phyloP scores from a whole-genome alignment of 64 coral and sea anemone species.

The Porites lutea region DNA sequence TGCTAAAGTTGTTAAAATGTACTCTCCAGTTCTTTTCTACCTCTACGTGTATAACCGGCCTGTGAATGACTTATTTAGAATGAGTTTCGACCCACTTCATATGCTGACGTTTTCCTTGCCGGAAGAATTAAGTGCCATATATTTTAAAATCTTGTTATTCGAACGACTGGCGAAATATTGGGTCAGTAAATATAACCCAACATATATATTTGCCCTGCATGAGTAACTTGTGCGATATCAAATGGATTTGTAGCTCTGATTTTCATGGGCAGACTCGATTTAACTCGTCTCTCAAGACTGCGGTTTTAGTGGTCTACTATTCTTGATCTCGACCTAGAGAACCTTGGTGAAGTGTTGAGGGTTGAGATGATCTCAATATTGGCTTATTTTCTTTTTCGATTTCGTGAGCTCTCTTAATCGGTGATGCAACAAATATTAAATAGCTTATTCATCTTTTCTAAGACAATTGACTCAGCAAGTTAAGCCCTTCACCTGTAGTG shows the following conservation, averaged over 20 bases:
- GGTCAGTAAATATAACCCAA: background rate
- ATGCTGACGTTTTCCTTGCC: background rate
- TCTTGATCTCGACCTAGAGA: background rate
- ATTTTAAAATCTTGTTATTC: background rate
- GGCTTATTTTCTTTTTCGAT: background rate
- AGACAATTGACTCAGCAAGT: background rate
- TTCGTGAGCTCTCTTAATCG: background rate
- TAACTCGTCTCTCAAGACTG: background rate
- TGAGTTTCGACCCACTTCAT: background rate
- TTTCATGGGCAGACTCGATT: background rate
- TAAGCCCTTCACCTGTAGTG: background rate
- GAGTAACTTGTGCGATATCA: background rate
- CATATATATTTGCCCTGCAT: background rate
- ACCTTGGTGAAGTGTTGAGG: background rate
- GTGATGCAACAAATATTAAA: background rate
- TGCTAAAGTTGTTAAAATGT: background rate
- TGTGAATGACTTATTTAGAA: background rate
- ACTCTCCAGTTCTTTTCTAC: background rate
- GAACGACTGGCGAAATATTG: background rate
- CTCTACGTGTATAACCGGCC: background rate
- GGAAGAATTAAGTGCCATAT: background rate
- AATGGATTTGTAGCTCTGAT: background rate
- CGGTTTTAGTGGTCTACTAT: background rate
- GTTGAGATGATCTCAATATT: conserved; percentile 29
- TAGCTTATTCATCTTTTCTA: background rate